A percentile compares a stretch with the other conserved stretches of the same genome.
Evolutionary conservation across 1,140 invertebrate species (phyloP).

Genomic region (Metopolophium dirhodum): DNA sequence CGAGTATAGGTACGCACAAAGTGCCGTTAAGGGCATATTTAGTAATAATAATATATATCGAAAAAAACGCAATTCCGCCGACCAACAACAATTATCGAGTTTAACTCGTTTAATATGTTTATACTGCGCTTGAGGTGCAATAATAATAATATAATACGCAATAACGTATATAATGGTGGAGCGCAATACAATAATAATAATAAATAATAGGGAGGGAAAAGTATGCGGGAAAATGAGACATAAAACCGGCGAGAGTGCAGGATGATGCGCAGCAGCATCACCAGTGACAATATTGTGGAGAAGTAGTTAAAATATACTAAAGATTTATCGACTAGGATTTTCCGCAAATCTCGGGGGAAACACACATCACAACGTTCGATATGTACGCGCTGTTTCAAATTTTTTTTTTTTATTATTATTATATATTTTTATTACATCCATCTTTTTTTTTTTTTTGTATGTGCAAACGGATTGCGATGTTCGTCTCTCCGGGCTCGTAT

Average conservation of each 20-base stretch:
- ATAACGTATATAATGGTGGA: neutral
- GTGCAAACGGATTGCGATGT: slow-evolving; percentile 18
- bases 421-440: slow-evolving; percentile 45
- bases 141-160: neutral
- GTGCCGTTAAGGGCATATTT: neutral
- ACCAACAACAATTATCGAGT: neutral
- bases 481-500: slow-evolving; percentile 46
- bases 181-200: neutral
- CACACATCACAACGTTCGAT: slow-evolving; percentile 17
- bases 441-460: neutral
- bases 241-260: neutral
- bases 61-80: neutral
- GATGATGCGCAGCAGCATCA: neutral
- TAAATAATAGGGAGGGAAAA: neutral
- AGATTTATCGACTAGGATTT: slow-evolving; percentile 39
- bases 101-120: neutral
- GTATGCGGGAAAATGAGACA: neutral
- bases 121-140: neutral
- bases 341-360: slow-evolving; percentile 20
- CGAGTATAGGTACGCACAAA: too few species aligned
- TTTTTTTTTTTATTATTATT: slow-evolving; percentile 26
- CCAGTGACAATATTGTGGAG: neutral
- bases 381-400: neutral
- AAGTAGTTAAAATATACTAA: neutral
- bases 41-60: too few species aligned